Evolutionary conservation across 2,113 vertebrate species (phyloP), one percentile per base, ranked within the genome.

Genomic region (Chaenogobius annularis): DNA sequence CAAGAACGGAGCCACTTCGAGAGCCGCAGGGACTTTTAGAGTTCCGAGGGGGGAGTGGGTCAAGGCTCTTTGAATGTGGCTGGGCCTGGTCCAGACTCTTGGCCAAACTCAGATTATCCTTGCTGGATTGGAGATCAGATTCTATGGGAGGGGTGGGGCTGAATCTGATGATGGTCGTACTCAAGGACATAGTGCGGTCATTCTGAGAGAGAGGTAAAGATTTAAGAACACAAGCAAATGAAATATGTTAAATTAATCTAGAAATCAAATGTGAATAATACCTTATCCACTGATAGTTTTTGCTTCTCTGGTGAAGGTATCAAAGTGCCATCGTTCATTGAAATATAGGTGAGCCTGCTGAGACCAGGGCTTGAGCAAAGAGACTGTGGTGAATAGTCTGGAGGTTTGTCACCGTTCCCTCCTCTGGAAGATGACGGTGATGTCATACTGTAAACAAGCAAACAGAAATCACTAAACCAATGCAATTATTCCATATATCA

Each of bases 321-420:
- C 56, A 67, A 75, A 20, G 91, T 92, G 67, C 88, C 90, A 23
- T 96, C 95, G 65, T 89, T 88, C 50, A 93, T 85, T 47, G 98
- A 98, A 56, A 97, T 74, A 10, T 97, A 98, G 0, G 96, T 98
- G 72, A 99, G 90, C 40, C 95, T 92, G 91, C 94, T 96, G 71
- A 96, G 83, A 73, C 92, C 93, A 14, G 93, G 93, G 80, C 90
- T 94, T 10, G 93, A 92, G 78, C 90, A 93, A 19, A 37, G 54
- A 3, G 93, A 93, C 46, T 90, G 90, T 65, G 92, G 92, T 0
- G 91, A 90, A 1, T 75, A 69, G 8, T 93, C 90, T 46, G 89
- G 72, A 79, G 48, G 70, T 31, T 81, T 91, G 74, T 88, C 91
- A 71, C 43, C 70, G 46, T 73, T 56, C 55, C 1, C 14, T 7